phyloP scores from a whole-genome alignment of 30 jellyfish, hydroid and myxozoan species.

The Cassiopea xamachana region DNA sequence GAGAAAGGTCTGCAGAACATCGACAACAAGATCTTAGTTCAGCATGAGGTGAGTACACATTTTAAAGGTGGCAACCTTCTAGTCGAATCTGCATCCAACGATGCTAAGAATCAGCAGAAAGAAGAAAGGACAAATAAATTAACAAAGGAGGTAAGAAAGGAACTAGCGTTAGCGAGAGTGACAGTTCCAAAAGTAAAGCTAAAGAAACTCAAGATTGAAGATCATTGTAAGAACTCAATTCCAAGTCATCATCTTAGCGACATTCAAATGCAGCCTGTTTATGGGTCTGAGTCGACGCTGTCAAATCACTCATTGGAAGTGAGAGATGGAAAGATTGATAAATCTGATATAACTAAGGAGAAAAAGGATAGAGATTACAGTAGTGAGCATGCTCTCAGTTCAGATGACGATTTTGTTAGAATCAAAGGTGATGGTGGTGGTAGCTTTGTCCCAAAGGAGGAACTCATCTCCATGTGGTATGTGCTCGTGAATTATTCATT shows the following conservation, averaged over 20 bases:
- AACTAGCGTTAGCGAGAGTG: conserved; percentile 59
- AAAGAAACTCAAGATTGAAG: conserved; percentile 37
- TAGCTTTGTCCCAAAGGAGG: not conserved
- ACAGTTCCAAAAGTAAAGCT: conserved; percentile 61
- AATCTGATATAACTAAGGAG: not conserved
- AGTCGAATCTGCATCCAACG: not conserved
- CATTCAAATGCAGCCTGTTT: conserved; percentile 78
- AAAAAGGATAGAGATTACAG: not conserved
- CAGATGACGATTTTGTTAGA: not conserved
- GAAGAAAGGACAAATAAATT: not conserved
- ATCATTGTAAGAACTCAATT: conserved; percentile 70
- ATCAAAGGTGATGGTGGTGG: not conserved
- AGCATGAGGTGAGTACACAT: not conserved
- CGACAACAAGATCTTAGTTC: conserved; percentile 14
- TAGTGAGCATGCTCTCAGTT: not conserved
- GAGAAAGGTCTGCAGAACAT: not conserved
- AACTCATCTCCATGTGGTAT: conserved; percentile 1
- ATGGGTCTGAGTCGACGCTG: conserved; percentile 32
- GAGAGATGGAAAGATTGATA: not conserved
- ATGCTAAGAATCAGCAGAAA: not conserved
- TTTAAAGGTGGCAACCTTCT: not conserved
- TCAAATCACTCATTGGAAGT: conserved; percentile 3
- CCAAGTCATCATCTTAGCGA: conserved; percentile 50
- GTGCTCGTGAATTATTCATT: not conserved
- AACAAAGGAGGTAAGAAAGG: conserved; percentile 28